A percentile compares a stretch with the other conserved stretches of the same genome.
Evolutionary conservation across 2,888 invertebrate species (phyloP).

Genomic region (Pollenia griseotomentosa): DNA sequence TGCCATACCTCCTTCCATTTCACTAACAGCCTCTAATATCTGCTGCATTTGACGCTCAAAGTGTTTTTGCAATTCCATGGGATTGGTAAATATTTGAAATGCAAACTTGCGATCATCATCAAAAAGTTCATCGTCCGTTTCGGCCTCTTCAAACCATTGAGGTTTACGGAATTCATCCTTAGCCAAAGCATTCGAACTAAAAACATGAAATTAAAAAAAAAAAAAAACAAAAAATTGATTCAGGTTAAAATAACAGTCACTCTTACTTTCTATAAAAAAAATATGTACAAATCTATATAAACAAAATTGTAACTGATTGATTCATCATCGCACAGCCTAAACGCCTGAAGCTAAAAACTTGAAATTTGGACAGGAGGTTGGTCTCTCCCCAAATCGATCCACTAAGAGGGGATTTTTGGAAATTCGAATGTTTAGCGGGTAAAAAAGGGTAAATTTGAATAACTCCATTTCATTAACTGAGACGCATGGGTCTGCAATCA

Average conservation of each 20-base stretch:
- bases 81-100: slow-evolving; percentile 86
- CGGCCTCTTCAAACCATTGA: slow-evolving; percentile 84
- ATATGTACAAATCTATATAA: neutral
- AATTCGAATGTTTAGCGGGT: too few species aligned
- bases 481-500: too few species aligned
- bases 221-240: neutral
- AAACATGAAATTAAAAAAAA: neutral
- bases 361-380: too few species aligned
- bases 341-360: too few species aligned
- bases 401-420: too few species aligned
- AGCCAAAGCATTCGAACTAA: slow-evolving; percentile 71
- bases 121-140: slow-evolving; percentile 84
- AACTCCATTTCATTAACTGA: too few species aligned
- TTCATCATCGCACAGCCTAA: too few species aligned
- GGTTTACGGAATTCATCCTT: slow-evolving; percentile 84
- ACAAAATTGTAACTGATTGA: too few species aligned
- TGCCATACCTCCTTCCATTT: slow-evolving; percentile 79
- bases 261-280: neutral
- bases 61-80: slow-evolving; percentile 86
- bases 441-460: too few species aligned
- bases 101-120: slow-evolving; percentile 83
- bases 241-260: neutral
- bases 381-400: too few species aligned
- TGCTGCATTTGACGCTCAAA: slow-evolving; percentile 87
- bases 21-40: slow-evolving; percentile 85